Percentiles rank a stretch among this genome's conserved stretches.
Conservation (phyloP, 2,797 vertebrate genomes). For the Enoplosus armatus region DNA sequence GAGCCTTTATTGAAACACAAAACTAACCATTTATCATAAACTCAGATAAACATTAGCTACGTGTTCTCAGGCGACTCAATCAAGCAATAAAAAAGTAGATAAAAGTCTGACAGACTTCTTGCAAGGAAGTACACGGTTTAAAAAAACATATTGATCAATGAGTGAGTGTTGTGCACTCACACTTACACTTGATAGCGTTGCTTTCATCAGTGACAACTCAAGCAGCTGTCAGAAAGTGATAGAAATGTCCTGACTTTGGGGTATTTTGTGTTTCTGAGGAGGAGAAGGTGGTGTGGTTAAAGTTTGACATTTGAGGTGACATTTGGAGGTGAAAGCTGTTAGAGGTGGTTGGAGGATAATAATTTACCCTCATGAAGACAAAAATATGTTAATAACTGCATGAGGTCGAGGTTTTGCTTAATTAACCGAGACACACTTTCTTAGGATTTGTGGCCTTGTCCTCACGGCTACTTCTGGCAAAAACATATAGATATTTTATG, state of each 20-base stretch:
- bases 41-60: slow-evolving; percentile 41
- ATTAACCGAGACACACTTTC: slow-evolving; percentile 47
- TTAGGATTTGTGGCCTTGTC: not conserved
- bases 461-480: not conserved
- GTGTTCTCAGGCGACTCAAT: slow-evolving; percentile 34
- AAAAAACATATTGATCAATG: not conserved
- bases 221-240: slow-evolving; percentile 23
- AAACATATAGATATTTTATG: not conserved
- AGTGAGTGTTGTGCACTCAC: not conserved
- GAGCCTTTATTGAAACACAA: not conserved
- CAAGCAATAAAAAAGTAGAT: slow-evolving; percentile 53
- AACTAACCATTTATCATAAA: slow-evolving; percentile 41
- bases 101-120: not conserved
- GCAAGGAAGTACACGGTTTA: not conserved
- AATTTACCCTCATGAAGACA: slow-evolving; percentile 72
- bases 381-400: slow-evolving; percentile 59
- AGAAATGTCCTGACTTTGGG: slow-evolving; percentile 18
- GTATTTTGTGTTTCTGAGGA: slow-evolving; percentile 16
- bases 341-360: slow-evolving; percentile 67
- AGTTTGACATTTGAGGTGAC: slow-evolving; percentile 63
- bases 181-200: not conserved
- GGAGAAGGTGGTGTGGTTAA: slow-evolving; percentile 49
- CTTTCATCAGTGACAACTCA: slow-evolving; percentile 33
- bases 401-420: slow-evolving; percentile 55
- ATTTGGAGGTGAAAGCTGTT: slow-evolving; percentile 69